These are phyloP conservation scores for Platichthys stellatus DNA, from an alignment of 2,113 vertebrate genomes.

Conservation along the genomic window DNA sequence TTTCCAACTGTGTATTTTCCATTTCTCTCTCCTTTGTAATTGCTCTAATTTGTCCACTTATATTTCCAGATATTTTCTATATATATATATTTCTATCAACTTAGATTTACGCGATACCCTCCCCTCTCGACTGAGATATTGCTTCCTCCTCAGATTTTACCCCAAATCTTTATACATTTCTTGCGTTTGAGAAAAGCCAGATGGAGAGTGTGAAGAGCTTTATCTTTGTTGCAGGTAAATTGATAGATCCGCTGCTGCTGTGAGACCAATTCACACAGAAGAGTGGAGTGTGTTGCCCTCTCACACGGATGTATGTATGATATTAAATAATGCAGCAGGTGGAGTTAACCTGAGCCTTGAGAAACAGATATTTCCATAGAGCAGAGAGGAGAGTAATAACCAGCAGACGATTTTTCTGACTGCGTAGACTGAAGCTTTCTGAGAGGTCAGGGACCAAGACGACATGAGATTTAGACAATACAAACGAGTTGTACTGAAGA, in stretches of 20 bases:
- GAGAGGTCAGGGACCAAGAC: constrained; percentile 4
- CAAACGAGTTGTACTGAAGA: not conserved
- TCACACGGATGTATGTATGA: not conserved
- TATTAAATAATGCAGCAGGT: not conserved
- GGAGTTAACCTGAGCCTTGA: not conserved
- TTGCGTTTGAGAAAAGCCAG: constrained; percentile 16
- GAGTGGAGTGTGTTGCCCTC: not conserved
- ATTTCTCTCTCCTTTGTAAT: constrained; percentile 9
- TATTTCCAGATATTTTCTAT: not conserved
- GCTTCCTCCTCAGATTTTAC: constrained; percentile 44
- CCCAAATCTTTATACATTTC: constrained; percentile 58
- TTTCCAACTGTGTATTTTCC: no score
- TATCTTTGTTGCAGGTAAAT: constrained; percentile 42
- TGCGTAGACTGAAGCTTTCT: not conserved
- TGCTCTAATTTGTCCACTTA: not conserved
- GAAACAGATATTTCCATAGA: not conserved
- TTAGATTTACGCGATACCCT: constrained; percentile 17
- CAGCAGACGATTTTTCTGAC: not conserved
- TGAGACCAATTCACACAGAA: constrained; percentile 16
- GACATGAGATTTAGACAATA: not conserved
- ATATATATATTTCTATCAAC: not conserved
- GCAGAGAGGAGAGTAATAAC: not conserved
- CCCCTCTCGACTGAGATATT: constrained; percentile 48
- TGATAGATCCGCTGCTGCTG: constrained; percentile 1
- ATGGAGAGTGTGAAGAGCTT: constrained; percentile 35